These are phyloP conservation scores for Agrilus planipennis DNA, from an alignment of 1,140 invertebrate genomes.

Conservation along the genomic window DNA sequence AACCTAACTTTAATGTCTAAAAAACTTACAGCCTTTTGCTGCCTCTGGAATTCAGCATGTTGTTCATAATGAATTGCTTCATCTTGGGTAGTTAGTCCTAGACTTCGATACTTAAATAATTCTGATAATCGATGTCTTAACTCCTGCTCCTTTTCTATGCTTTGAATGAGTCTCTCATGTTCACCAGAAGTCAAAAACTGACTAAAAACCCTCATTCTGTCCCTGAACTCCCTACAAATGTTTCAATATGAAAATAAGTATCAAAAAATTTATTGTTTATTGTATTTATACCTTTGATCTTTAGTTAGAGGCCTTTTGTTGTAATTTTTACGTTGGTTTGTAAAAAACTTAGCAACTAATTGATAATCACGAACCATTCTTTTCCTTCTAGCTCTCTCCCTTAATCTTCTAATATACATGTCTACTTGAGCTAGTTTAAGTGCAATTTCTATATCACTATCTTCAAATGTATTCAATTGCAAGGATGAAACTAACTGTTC, in stretches of 20 bases:
- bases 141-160: conserved; percentile 71
- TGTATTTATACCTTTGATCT: conserved; percentile 51
- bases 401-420: conserved; percentile 73
- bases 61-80: conserved; percentile 76
- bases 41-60: conserved; percentile 42
- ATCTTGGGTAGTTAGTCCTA: conserved; percentile 66
- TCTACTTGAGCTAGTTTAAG: conserved; percentile 73
- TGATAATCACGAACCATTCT: conserved; percentile 77
- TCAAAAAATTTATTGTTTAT: neutral
- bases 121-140: conserved; percentile 69
- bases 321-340: conserved; percentile 46
- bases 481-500: conserved; percentile 78
- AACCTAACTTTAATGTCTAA: too few species aligned
- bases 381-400: conserved; percentile 79
- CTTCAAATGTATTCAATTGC: conserved; percentile 61
- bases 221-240: conserved; percentile 54
- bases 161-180: conserved; percentile 64
- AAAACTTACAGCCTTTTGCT: conserved; percentile 48
- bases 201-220: conserved; percentile 70
- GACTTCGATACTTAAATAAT: conserved; percentile 66
- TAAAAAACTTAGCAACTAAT: conserved; percentile 69
- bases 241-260: neutral
- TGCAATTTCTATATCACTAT: conserved; percentile 79
- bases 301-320: conserved; percentile 52
- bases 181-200: conserved; percentile 79